Evolutionary conservation across 2,113 vertebrate species (phyloP).

Genomic region (Parotia lawesii): DNA sequence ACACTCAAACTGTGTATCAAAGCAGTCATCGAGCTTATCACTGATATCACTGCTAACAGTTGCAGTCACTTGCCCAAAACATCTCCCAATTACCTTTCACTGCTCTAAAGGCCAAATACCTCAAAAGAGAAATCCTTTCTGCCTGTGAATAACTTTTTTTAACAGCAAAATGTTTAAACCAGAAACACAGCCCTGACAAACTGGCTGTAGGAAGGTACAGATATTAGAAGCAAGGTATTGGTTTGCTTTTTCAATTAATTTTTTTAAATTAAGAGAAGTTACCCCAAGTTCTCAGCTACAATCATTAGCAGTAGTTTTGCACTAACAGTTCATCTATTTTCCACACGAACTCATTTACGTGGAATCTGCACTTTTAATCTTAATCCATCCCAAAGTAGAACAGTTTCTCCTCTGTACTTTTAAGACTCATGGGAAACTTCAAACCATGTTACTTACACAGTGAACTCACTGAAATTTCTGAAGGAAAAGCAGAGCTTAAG

Average conservation of each 20-base stretch:
- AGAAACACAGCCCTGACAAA: not conserved
- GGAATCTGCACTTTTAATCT: not conserved
- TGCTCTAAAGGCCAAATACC: not conserved
- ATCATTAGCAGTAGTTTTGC: not conserved
- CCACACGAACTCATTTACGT: not conserved
- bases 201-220: not conserved
- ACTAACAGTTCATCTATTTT: not conserved
- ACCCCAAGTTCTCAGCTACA: not conserved
- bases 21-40: not conserved
- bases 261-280: not conserved
- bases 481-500: not conserved
- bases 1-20: not conserved
- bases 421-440: not conserved
- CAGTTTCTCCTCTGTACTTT: not conserved
- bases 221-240: not conserved
- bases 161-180: not conserved
- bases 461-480: not conserved
- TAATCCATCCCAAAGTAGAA: not conserved
- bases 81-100: not conserved
- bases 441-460: not conserved
- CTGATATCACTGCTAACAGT: accelerated
- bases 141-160: not conserved
- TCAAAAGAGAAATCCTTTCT: not conserved
- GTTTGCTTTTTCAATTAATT: not conserved
- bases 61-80: not conserved